These are phyloP conservation scores for Scolopax rusticola DNA, from an alignment of 2,797 vertebrate genomes.

Conservation along the genomic window DNA sequence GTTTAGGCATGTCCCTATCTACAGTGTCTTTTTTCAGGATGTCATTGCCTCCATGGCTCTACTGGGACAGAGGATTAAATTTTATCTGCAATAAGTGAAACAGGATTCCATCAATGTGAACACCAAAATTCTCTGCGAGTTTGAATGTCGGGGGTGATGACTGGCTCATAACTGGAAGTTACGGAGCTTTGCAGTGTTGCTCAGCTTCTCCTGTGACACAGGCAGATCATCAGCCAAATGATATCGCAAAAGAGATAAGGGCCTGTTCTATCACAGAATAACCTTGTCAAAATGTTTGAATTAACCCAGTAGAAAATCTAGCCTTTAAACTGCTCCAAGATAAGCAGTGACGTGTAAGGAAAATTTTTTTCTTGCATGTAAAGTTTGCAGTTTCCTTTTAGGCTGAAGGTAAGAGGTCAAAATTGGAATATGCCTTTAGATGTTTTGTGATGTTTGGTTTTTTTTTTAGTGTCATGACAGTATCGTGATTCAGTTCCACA, in stretches of 20 bases:
- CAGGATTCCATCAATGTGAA: neutral
- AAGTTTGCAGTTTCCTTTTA: neutral
- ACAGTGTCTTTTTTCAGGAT: neutral
- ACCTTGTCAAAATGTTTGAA: constrained; percentile 47
- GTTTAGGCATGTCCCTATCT: neutral
- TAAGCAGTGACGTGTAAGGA: constrained; percentile 20
- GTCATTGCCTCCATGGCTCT: neutral
- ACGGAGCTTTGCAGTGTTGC: neutral
- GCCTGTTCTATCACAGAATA: neutral
- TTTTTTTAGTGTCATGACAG: neutral
- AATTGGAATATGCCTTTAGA: neutral
- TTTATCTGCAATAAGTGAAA: neutral
- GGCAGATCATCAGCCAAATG: neutral
- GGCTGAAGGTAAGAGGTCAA: neutral
- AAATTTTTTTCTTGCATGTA: neutral
- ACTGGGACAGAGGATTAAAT: neutral
- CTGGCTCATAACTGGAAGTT: neutral
- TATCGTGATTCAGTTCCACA: neutral
- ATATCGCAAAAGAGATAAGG: neutral
- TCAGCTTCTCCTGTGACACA: neutral
- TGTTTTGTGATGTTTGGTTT: neutral
- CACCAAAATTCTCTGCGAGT: neutral
- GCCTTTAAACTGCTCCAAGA: constrained; percentile 31
- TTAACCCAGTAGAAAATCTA: constrained; percentile 9
- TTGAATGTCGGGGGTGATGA: accelerated